Evolutionary conservation across 2,113 vertebrate species (phyloP), one percentile per base, ranked within the genome.

Genomic region (Carassius auratus): DNA sequence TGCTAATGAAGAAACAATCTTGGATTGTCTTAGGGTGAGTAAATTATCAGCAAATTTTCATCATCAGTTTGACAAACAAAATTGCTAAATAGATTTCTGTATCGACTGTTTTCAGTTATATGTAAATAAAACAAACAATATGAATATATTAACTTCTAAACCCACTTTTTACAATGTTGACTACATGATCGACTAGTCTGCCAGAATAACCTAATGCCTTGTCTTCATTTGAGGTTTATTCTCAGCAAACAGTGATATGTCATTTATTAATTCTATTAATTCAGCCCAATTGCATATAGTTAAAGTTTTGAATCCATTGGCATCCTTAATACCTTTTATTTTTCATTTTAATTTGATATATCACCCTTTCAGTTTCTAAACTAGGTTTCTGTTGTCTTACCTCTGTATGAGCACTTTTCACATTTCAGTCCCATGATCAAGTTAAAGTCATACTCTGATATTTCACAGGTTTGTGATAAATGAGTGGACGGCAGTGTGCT

Each of bases 381-480:
- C 38, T 23, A 66, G 30, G n/a, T 45, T 30, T 76, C 48, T 52
- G 45, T 30, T n/a, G 19, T 79, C 57, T 10, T 14, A 79, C 76
- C 59, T 81, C 5, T 1, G 42, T 57, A 81, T 26, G n/a, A 19
- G n/a, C 42, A 30, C n/a, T 66, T 81, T 75, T 48, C 48, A 75
- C n/a, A 66, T 38, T 45, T 62, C 77, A 50, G 21, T n/a, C 78
- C 4, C 6, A 23, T 66, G 36, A 66, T 79, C 19, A 1, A 62
- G 57, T 66, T 42, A 81, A 55, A 66, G 21, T 9, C n/a, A n/a
- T 23, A 48, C 42, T 17, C 15, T 71, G 38, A n/a, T 71, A 12
- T 71, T 69, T 82, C 48, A 8, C 15, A 33, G 26, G 64, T 55
- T n/a, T 68, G 17, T 55, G 80, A 82, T 82, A 52, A 82, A 82